Base-by-base conservation (phyloP, 1,140 invertebrate species). In the Drosophila parvula region DNA sequence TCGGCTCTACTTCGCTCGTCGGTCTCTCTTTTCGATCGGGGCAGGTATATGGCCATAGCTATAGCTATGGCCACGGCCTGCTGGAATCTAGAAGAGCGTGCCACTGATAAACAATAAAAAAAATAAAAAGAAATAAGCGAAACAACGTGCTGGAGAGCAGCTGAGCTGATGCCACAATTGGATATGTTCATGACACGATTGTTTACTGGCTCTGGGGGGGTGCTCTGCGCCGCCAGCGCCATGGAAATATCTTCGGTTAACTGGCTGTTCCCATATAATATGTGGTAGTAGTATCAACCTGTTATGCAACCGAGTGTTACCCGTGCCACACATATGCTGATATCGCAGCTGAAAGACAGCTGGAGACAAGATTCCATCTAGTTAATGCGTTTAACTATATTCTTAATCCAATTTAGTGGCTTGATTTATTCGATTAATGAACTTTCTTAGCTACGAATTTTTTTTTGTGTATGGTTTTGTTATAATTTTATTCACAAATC, bases 11-110 rank as follows among this genome's bases (percentile, higher is more conserved):
- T 44, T 27, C 43, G 8, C 22, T 30, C 12, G 18, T n/a, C 22
- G 34, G 53, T 12, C 73, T 61, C 48, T 32, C 40, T 51, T 18
- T 18, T 18, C 2, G 48, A 57, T 38, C 65, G n/a, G n/a, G 36
- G 30, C 64, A 51, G 44, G 61, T 64, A 64, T 64, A 61, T 64
- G 18, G 56, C 28, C 14, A 40, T 55, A 57, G 57, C 61, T 65
- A n/a, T 34, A 34, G 60, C 36, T 6, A n/a, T 45, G 27, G 47
- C 50, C 18, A 64, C 63, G 67, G 64, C 41, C 57, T 58, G 45
- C 45, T 48, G 78, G 78, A 85, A 86, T 85, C 82, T 85, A 82
- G 53, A 88, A 86, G 81, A 85, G 81, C 82, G 81, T 85, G 79
- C 73, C 84, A 81, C 81, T 85, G 81, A 85, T 85, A 88, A 84